A percentile compares a stretch with the other conserved stretches of the same genome.
Conservation (phyloP, 1,140 invertebrate species). For the Drosophila arawakana region DNA sequence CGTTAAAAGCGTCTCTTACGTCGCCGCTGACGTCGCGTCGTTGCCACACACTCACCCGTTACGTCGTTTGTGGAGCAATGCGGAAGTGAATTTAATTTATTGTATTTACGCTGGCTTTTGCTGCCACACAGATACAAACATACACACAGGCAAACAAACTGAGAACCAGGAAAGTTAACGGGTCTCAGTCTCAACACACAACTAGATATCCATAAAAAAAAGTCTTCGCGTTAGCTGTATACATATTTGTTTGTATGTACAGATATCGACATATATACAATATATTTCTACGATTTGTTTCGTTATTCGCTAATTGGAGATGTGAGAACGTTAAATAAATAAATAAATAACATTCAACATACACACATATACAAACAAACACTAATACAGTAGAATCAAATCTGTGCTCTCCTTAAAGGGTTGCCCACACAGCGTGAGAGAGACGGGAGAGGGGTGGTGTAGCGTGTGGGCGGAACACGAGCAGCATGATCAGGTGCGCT, state of each 20-base stretch:
- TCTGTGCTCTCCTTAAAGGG: slow-evolving; percentile 28
- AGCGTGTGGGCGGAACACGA: slow-evolving; percentile 7
- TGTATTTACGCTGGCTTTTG: slow-evolving; percentile 76
- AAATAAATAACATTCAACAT: slow-evolving; percentile 53
- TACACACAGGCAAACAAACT: slow-evolving; percentile 1
- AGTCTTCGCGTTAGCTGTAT: slow-evolving; percentile 48
- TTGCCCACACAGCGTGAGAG: neutral
- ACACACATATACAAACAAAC: slow-evolving; percentile 9
- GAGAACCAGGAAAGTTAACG: slow-evolving; percentile 53
- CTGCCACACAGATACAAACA: slow-evolving; percentile 36
- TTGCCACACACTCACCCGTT: slow-evolving; percentile 65
- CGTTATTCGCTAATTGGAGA: slow-evolving; percentile 74
- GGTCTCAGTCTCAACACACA: slow-evolving; percentile 35
- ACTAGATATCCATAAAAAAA: slow-evolving; percentile 50
- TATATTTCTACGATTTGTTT: slow-evolving; percentile 59
- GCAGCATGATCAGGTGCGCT: slow-evolving; percentile 52
- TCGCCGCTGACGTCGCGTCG: slow-evolving; percentile 25
- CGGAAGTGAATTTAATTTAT: slow-evolving; percentile 85
- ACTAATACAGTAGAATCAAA: slow-evolving; percentile 28
- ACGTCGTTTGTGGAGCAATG: slow-evolving; percentile 83
- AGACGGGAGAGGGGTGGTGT: neutral
- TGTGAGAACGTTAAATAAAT: slow-evolving; percentile 57
- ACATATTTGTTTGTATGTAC: slow-evolving; percentile 15
- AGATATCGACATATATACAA: neutral
- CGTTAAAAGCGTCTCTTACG: slow-evolving; percentile 50